Conservation (phyloP, 2,113 vertebrate genomes). For the Onychostoma macrolepis region DNA sequence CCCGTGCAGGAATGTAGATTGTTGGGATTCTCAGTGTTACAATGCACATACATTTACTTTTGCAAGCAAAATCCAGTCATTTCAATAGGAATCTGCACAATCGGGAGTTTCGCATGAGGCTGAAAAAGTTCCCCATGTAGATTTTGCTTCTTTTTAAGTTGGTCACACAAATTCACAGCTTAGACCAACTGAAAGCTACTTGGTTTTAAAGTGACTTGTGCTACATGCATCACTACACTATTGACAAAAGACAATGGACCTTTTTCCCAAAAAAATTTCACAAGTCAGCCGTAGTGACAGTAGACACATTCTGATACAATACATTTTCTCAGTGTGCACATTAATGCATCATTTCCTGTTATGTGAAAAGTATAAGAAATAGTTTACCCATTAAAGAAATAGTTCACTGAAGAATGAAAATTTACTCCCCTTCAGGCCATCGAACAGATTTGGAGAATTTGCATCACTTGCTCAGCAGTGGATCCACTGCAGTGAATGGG, state of each 20-base stretch:
- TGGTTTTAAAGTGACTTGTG: neutral
- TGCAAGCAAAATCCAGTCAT: neutral
- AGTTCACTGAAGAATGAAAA: no score
- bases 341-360: neutral
- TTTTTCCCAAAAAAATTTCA: neutral
- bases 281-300: neutral
- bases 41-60: neutral
- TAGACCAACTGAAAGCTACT: neutral
- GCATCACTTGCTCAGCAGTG: neutral
- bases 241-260: neutral
- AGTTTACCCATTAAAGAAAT: no score
- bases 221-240: neutral
- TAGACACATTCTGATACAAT: neutral
- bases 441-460: neutral
- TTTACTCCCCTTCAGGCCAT: no score
- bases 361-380: neutral
- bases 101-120: neutral
- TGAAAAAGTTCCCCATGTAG: neutral
- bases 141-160: neutral
- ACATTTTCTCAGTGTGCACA: neutral
- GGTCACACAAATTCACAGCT: neutral
- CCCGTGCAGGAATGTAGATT: conserved; percentile 3
- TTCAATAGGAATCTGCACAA: neutral
- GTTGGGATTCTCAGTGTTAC: neutral
- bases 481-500: neutral